A percentile compares a stretch with the other conserved stretches of the same genome.
Evolutionary conservation across 2,888 invertebrate genomes (phyloP).

Genomic region (Ophion ellenae): DNA sequence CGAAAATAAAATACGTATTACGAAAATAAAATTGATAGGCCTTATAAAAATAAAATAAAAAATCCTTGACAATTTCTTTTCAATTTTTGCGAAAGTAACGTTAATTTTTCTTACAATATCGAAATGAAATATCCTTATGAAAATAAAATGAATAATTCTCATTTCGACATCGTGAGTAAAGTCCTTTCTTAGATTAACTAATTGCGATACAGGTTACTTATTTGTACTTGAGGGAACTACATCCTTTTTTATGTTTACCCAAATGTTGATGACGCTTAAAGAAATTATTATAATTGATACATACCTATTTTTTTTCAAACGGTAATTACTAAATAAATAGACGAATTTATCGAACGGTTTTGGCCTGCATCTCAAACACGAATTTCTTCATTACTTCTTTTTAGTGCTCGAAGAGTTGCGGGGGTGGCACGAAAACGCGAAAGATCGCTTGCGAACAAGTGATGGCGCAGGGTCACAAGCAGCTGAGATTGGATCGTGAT

Average conservation of each 20-base stretch:
- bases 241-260: too few relatives aligned
- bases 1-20: too few relatives aligned
- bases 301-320: background rate
- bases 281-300: background rate
- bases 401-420: conserved; percentile 96
- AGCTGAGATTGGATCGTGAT: conserved; percentile 90
- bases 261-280: background rate
- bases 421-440: conserved; percentile 94
- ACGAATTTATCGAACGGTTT: background rate
- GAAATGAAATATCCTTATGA: background rate
- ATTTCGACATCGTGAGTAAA: background rate
- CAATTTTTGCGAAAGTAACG: background rate
- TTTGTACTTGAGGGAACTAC: background rate
- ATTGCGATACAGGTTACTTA: background rate
- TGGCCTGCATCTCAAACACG: background rate
- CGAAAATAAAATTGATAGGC: too few relatives aligned
- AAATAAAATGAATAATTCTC: background rate
- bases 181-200: background rate
- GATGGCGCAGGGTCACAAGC: conserved; percentile 96
- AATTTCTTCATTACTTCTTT: background rate
- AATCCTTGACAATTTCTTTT: too few relatives aligned
- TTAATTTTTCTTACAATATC: background rate
- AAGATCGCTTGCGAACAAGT: conserved; percentile 94
- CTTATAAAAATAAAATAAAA: too few relatives aligned
- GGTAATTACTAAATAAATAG: background rate